Conservation (phyloP, 2,113 vertebrate species). For the Ictidomys tridecemlineatus region DNA sequence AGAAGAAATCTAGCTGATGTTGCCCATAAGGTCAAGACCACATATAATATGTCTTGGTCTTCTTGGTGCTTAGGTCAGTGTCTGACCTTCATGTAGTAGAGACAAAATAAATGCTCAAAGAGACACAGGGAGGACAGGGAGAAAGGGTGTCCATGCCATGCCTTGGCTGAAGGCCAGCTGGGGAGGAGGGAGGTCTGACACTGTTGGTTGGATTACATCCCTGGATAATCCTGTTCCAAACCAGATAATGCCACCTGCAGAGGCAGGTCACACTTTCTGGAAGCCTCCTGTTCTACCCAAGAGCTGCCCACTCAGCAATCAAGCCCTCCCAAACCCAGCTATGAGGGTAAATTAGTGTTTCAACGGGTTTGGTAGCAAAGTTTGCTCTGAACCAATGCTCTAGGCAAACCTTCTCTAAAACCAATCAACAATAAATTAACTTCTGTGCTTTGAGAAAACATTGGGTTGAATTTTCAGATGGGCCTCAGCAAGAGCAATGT, state of each 20-base stretch:
- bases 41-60: no score
- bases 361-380: constrained; percentile 19
- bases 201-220: not conserved
- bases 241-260: not conserved
- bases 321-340: constrained; percentile 10
- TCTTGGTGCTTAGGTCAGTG: no score
- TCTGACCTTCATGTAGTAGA: not conserved
- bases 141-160: not conserved
- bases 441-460: constrained; percentile 12
- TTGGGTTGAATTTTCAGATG: not conserved
- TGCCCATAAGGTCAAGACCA: no score
- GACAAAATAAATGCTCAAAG: not conserved
- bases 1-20: no score
- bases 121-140: not conserved
- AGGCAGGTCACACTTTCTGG: not conserved
- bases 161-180: not conserved
- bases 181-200: fast-evolving
- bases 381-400: not conserved
- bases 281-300: not conserved
- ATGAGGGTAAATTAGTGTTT: constrained; percentile 59
- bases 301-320: not conserved
- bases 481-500: no score
- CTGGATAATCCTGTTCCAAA: not conserved
- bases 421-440: constrained; percentile 69
- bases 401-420: constrained; percentile 70